Evolutionary conservation across 2,797 vertebrate genomes (phyloP), one percentile per base, ranked within the genome.

Genomic region (Setipinna tenuifilis): DNA sequence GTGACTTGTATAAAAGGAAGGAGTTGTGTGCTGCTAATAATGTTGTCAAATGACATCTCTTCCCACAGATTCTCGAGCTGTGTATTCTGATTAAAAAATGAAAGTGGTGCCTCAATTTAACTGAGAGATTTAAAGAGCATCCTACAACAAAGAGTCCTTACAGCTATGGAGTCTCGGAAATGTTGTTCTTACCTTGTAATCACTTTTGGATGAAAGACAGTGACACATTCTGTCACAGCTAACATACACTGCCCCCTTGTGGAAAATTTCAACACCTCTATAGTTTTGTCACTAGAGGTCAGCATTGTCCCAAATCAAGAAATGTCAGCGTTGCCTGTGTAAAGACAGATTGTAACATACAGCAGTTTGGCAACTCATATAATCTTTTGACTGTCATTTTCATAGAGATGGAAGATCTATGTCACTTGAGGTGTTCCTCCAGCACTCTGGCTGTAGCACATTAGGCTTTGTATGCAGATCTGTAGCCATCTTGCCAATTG

Each of bases 401-500:
- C 71, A 44, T 41, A 78, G 35, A 41, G 16, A 41, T 78, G 71
- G 31, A 0, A 78, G 5, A 78, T 78, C 35, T n/a, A 44, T 17
- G 31, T 78, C 5, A 35, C 28, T 41, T 75, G 31, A 35, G 14
- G 11, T 71, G 25, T 31, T 71, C 65, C 14, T 12, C 50, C 2
- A 88, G 92, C 84, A 92, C 93, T 94, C 94, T 95, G 94, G 93
- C 92, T 93, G 85, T 90, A 92, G 90, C 93, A 93, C 91, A 61
- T 87, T 78, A 16, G 31, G 11, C 28, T 31, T 93, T 89, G 89
- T 92, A 86, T 90, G 54, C 90, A 88, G 91, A 93, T 83, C 90
- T 91, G 90, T 87, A 88, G 91, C 89, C 85, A 87, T 93, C 71
- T 21, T 41, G 71, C 1, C 31, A 78, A 12, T 17, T 71, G 68